Conservation (phyloP, 2,888 invertebrate genomes). For the Podotricha telesiphe region DNA sequence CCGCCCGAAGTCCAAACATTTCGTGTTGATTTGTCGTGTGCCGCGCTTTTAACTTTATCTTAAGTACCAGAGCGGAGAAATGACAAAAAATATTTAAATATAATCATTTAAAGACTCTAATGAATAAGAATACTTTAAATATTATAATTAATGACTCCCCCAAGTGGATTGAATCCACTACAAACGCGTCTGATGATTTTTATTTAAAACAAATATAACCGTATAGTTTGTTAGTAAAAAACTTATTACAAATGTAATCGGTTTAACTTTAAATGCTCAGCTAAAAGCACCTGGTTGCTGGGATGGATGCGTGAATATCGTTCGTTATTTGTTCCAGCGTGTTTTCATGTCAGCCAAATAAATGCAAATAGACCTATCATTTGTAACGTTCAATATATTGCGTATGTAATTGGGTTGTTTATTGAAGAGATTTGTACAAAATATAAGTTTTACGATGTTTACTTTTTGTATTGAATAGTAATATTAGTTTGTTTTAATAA, state of each 20-base stretch:
- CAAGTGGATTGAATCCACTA: no score
- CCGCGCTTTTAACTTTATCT: no score
- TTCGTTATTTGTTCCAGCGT: constrained; percentile 54
- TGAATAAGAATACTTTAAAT: no score
- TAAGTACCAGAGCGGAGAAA: no score
- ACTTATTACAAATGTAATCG: constrained; percentile 5
- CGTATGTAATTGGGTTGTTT: constrained; percentile 15
- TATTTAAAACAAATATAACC: background rate
- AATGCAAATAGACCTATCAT: constrained; percentile 48
- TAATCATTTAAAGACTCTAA: no score
- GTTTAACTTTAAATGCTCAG: constrained; percentile 48
- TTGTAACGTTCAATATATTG: constrained; percentile 40
- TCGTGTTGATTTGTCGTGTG: no score
- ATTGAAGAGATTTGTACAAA: constrained; percentile 5
- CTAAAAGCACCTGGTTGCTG: constrained; percentile 56
- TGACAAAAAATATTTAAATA: no score
- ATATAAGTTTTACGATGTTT: background rate
- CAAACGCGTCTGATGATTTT: no score
- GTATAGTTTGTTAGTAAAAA: background rate
- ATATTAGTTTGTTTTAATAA: no score
- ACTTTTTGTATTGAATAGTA: background rate
- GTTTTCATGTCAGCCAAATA: constrained; percentile 55
- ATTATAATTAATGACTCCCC: no score
- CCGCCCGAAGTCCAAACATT: no score
- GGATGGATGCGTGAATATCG: constrained; percentile 57